Evolutionary conservation across 1,140 invertebrate genomes (phyloP), one percentile per base, ranked within the genome.

Genomic region (Megathymus violae): DNA sequence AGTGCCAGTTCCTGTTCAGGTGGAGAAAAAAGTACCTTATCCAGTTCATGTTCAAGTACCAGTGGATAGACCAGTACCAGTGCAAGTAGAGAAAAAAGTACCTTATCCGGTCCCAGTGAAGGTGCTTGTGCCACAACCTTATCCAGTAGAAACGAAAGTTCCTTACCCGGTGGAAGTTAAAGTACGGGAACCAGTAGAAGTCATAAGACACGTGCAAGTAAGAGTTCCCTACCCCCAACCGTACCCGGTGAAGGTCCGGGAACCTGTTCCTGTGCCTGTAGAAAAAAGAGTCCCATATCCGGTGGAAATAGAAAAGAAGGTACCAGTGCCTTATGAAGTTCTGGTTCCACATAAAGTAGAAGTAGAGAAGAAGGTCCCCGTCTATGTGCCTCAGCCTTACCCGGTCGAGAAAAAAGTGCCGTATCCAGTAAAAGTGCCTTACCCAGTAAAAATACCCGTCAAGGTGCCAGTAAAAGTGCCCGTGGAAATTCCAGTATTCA

Each of bases 371-470:
- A 93, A 92, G 71, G 92, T 94, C 1, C 94, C 93, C 0, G 79
- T 91, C 43, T 88, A 89, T 54, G 71, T 93, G 2, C 92, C 92
- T 0, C 93, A 93, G 13, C 94, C 93, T n/a, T 94, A 10, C 71
- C 92, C 94, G 0, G 91, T 95, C 0, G 94, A 95, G 69, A 95
- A 95, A 74, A 92, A 92, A 17, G 92, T 94, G 1, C 94, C 94
- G 0, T 91, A 92, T 50, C 92, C 92, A 0, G 94, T 95, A 41
- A 93, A 85, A 68, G 91, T 92, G 9, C 91, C 92, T 1, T 91
- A 91, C 69, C 85, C 87, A 5, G 90, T 92, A 0, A 88, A 85
- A 71, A 91, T 93, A 1, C 94, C 93, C 0, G 80, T 91, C 9
- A 83, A 82, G 67, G 85, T 93, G 15, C 92, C 92, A 0, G 82